phyloP scores from a whole-genome alignment of 2,888 invertebrate species.

The Brachyptera risi region DNA sequence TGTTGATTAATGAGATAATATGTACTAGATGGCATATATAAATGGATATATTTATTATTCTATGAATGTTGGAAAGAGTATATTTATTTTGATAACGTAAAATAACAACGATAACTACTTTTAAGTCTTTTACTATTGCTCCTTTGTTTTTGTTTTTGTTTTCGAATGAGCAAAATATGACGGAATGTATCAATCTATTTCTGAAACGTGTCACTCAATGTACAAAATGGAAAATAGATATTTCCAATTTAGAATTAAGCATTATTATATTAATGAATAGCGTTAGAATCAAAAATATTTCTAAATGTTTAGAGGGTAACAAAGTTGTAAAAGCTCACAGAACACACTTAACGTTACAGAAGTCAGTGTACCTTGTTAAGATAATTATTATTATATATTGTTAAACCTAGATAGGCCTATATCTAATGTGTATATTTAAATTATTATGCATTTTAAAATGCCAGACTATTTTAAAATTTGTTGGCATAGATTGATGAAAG shows the following conservation, averaged over 20 bases:
- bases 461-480: too few relatives aligned
- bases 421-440: too few relatives aligned
- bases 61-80: constrained; percentile 16
- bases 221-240: constrained; percentile 22
- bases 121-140: constrained; percentile 14
- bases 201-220: constrained; percentile 24
- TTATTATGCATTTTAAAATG: too few relatives aligned
- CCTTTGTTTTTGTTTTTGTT: constrained; percentile 12
- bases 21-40: constrained; percentile 7
- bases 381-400: neutral
- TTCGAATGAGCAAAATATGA: constrained; percentile 14
- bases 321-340: neutral
- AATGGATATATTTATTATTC: constrained; percentile 10
- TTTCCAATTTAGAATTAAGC: constrained; percentile 13
- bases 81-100: constrained; percentile 17
- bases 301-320: neutral
- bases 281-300: neutral
- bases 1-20: constrained; percentile 3
- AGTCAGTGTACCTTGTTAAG: neutral
- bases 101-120: neutral
- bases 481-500: too few relatives aligned
- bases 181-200: neutral
- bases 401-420: neutral
- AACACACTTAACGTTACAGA: neutral
- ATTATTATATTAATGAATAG: neutral